A percentile compares a stretch with the other conserved stretches of the same genome.
Conservation (phyloP, 2,888 invertebrate species). For the Callyntrura sp. region DNA sequence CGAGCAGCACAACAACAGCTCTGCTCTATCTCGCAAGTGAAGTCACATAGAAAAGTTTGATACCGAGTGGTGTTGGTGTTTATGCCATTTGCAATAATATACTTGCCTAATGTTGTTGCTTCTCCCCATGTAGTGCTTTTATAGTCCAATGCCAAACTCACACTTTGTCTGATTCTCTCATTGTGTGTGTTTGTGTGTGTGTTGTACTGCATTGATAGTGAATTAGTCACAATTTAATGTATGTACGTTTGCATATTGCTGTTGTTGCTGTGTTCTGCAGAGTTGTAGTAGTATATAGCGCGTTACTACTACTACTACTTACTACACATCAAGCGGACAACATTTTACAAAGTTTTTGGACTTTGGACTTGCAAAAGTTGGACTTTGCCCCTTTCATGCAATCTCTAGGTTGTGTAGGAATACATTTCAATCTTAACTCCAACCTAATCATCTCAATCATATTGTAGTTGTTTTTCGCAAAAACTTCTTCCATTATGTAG, state of each 20-base stretch:
- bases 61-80: too few species aligned
- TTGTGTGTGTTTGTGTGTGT: neutral
- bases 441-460: conserved; percentile 29
- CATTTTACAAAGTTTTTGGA: conserved; percentile 23
- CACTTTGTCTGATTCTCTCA: neutral
- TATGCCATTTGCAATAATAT: neutral
- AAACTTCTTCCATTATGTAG: conserved; percentile 3
- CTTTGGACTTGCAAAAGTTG: conserved; percentile 66
- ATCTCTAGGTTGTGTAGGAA: conserved; percentile 7
- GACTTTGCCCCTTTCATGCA: conserved; percentile 68
- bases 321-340: too few species aligned
- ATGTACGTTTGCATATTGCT: neutral
- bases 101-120: neutral
- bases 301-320: too few species aligned
- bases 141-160: conserved; percentile 44
- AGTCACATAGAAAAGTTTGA: neutral
- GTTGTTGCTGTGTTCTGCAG: too few species aligned
- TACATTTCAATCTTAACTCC: neutral
- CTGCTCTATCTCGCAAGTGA: conserved; percentile 13
- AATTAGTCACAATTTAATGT: neutral
- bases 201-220: neutral
- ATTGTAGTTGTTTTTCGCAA: conserved; percentile 12
- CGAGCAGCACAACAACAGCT: neutral
- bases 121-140: conserved; percentile 5
- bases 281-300: too few species aligned